phyloP scores from a whole-genome alignment of 2,113 vertebrate genomes.

The Anoplopoma fimbria region DNA sequence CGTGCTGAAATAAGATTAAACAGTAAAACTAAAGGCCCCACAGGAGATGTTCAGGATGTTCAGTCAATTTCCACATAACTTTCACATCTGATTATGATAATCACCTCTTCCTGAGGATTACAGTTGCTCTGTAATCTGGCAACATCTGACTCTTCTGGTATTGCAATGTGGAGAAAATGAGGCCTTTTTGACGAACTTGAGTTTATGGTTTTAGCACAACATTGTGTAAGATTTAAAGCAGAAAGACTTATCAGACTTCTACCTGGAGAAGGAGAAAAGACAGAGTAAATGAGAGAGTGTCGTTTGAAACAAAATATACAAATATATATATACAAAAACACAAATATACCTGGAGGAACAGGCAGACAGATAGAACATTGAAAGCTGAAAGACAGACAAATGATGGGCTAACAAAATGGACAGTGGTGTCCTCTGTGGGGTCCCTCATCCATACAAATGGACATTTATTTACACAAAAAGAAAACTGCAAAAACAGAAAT shows the following conservation, averaged over 20 bases:
- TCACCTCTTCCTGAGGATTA: not conserved
- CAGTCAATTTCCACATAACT: conserved; percentile 14
- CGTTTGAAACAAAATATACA: too few species aligned
- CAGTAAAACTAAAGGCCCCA: conserved; percentile 28
- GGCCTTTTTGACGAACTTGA: conserved; percentile 8
- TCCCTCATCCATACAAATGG: not conserved
- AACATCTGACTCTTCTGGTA: not conserved
- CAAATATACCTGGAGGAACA: not conserved
- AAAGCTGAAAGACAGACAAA: not conserved
- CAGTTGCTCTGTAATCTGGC: not conserved
- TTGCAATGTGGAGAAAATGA: not conserved
- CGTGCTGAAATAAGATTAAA: not conserved
- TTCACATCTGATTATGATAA: conserved; percentile 21
- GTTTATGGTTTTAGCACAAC: not conserved
- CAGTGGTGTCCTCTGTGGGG: not conserved
- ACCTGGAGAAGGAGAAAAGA: conserved; percentile 21
- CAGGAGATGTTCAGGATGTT: conserved; percentile 20
- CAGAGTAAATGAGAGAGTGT: not conserved
- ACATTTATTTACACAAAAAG: conserved; percentile 9
- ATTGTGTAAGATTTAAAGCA: not conserved
- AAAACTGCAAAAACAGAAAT: not conserved
- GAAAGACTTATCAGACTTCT: not conserved
- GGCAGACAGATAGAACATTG: not conserved
- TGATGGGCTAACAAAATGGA: not conserved
- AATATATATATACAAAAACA: too few species aligned